These are phyloP conservation scores for Pelobates fuscus DNA, from an alignment of 2,113 vertebrate species.

Conservation along the genomic window DNA sequence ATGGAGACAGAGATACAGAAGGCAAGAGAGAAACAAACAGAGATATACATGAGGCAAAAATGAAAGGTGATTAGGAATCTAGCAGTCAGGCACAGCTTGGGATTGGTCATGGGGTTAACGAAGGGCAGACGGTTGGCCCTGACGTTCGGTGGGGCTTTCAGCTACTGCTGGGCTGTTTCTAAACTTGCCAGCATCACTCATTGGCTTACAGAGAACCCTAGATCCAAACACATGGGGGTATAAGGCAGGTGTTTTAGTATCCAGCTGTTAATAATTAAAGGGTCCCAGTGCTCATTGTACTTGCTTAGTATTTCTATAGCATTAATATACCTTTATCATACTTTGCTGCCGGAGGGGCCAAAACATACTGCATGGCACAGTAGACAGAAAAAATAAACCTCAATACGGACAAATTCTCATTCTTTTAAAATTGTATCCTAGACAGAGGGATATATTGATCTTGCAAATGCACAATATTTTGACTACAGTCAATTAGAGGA, in stretches of 20 bases:
- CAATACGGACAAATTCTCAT: too few species aligned
- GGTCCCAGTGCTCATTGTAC: background rate
- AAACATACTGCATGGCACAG: background rate
- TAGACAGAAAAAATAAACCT: background rate
- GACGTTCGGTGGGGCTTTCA: background rate
- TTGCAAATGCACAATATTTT: too few species aligned
- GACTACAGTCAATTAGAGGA: too few species aligned
- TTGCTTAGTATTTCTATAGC: background rate
- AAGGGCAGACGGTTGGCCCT: background rate
- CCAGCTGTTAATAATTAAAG: background rate
- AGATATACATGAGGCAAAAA: constrained; percentile 37
- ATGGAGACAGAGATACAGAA: constrained; percentile 31
- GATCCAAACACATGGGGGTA: constrained; percentile 29
- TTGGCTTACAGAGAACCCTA: constrained; percentile 4
- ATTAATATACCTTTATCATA: too few species aligned
- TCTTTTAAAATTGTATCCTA: too few species aligned
- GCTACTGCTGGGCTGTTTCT: background rate
- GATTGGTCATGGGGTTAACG: background rate
- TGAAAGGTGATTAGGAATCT: background rate
- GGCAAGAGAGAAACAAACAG: constrained; percentile 26
- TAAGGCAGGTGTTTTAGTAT: constrained; percentile 30
- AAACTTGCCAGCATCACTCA: background rate
- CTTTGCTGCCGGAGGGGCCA: background rate
- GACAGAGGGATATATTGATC: too few species aligned
- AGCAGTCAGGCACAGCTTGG: background rate